These are phyloP conservation scores for Odontesthes bonariensis DNA, from an alignment of 2,113 vertebrate genomes.

Conservation along the genomic window DNA sequence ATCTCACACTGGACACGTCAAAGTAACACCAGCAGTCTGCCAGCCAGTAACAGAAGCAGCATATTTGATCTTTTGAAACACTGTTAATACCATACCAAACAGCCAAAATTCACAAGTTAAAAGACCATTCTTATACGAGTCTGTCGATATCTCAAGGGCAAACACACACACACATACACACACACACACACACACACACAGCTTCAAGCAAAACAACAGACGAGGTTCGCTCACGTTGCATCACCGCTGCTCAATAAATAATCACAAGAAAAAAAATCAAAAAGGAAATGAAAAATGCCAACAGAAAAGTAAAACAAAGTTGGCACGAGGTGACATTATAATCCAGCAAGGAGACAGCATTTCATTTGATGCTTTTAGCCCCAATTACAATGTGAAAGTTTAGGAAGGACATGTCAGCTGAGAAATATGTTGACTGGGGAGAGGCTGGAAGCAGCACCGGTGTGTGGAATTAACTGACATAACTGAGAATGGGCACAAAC, in stretches of 20 bases:
- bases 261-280: conserved; percentile 39
- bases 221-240: conserved; percentile 12
- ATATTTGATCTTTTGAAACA: not conserved
- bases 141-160: conserved; percentile 27
- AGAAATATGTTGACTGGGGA: too few relatives aligned
- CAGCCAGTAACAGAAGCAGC: not conserved
- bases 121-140: conserved; percentile 7
- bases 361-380: conserved; percentile 2
- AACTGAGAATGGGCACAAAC: not conserved
- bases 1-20: not conserved
- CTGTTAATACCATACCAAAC: conserved; percentile 9
- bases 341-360: not conserved
- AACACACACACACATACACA: not conserved
- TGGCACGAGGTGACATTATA: not conserved
- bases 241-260: conserved; percentile 61
- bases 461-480: not conserved
- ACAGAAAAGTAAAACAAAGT: conserved; percentile 17
- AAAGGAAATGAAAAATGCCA: conserved; percentile 15
- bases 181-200: conserved; percentile 1
- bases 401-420: too few relatives aligned
- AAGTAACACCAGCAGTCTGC: not conserved
- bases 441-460: too few relatives aligned
- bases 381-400: not conserved
- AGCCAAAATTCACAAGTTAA: conserved; percentile 1
- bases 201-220: conserved; percentile 23